Evolutionary conservation across 2,113 vertebrate genomes (phyloP).

Genomic region (Serinus canaria): DNA sequence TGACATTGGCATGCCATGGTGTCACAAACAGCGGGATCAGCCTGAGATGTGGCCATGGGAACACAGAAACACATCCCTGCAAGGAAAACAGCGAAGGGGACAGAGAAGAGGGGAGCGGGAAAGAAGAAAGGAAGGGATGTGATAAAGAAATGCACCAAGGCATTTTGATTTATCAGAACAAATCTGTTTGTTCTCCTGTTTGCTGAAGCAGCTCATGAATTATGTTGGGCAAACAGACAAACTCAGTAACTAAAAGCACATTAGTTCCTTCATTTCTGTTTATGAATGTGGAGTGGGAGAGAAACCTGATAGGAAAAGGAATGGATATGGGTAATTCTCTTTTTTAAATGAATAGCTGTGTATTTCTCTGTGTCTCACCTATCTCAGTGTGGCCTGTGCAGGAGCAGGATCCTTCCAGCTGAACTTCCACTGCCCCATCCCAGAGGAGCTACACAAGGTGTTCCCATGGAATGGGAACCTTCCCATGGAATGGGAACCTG

Average conservation of each 20-base stretch:
- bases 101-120: neutral
- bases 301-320: conserved; percentile 12
- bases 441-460: neutral
- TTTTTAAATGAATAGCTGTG: neutral
- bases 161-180: conserved; percentile 42
- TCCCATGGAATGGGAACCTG: neutral
- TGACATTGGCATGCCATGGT: neutral
- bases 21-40: neutral
- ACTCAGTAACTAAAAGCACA: conserved; percentile 24
- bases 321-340: neutral
- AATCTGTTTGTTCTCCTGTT: conserved; percentile 43
- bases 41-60: neutral
- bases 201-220: conserved; percentile 37
- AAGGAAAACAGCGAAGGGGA: neutral
- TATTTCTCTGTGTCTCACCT: neutral
- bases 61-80: neutral
- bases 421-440: neutral
- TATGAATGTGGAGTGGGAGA: neutral
- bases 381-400: neutral
- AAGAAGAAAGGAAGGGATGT: neutral
- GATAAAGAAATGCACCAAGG: neutral
- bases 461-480: neutral
- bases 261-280: conserved; percentile 21
- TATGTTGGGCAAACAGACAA: conserved; percentile 39
- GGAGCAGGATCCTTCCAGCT: neutral